Percentiles rank a stretch among this genome's conserved stretches.
These are phyloP conservation scores for Drosophila eohydei DNA, from an alignment of 2,888 invertebrate species.

Conservation along the genomic window DNA sequence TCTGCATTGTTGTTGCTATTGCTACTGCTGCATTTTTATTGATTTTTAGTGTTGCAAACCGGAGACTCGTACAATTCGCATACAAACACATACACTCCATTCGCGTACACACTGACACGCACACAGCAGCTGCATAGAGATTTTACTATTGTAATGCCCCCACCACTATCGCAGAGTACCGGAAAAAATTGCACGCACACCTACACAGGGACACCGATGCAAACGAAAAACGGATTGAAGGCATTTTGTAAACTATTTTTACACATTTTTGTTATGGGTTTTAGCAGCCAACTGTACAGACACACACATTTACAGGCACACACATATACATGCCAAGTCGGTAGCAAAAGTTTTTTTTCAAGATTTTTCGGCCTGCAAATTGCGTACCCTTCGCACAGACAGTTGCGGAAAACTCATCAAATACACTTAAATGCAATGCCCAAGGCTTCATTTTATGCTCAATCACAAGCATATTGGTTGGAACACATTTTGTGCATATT, in stretches of 20 bases:
- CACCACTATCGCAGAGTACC: slow-evolving; percentile 48
- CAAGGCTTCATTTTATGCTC: slow-evolving; percentile 28
- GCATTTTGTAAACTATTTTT: slow-evolving; percentile 71
- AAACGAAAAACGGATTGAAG: slow-evolving; percentile 30
- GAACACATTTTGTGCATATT: slow-evolving; percentile 48
- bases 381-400: slow-evolving; percentile 57
- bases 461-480: slow-evolving; percentile 28
- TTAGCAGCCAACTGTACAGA: slow-evolving; percentile 66
- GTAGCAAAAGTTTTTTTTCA: slow-evolving; percentile 52
- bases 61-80: slow-evolving; percentile 55
- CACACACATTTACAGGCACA: slow-evolving; percentile 41
- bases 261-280: slow-evolving; percentile 70
- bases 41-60: slow-evolving; percentile 79
- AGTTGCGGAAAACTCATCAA: slow-evolving; percentile 47
- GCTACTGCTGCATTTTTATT: slow-evolving; percentile 72
- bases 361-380: slow-evolving; percentile 60
- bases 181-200: slow-evolving; percentile 75
- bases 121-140: slow-evolving; percentile 56
- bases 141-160: slow-evolving; percentile 45
- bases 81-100: slow-evolving; percentile 15
- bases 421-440: slow-evolving; percentile 20
- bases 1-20: slow-evolving; percentile 53
- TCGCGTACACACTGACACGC: slow-evolving; percentile 26
- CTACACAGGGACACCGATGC: slow-evolving; percentile 18
- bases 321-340: slow-evolving; percentile 49